Evolutionary conservation across 2,113 vertebrate species (phyloP).

Genomic region (Pleuronectes platessa): DNA sequence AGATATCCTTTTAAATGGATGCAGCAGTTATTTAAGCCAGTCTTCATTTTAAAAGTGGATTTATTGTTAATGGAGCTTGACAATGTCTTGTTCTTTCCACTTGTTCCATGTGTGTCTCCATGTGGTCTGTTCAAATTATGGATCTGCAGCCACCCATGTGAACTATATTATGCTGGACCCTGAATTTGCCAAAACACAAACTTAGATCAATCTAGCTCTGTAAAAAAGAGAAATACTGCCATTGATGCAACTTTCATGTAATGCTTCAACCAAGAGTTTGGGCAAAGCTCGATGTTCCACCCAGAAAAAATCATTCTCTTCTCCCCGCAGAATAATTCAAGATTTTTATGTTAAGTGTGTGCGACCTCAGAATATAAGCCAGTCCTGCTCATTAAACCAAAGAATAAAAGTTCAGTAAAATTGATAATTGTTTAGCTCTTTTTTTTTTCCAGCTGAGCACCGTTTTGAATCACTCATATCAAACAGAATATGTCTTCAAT

Average conservation of each 20-base stretch:
- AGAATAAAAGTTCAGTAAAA: conserved; percentile 55
- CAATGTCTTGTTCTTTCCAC: not conserved
- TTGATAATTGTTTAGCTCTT: conserved; percentile 46
- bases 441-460: conserved; percentile 50
- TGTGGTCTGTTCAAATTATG: not conserved
- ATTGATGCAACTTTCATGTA: not conserved
- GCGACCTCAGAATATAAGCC: conserved; percentile 66
- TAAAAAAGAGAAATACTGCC: conserved; percentile 24
- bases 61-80: not conserved
- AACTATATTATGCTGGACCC: not conserved
- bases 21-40: not conserved
- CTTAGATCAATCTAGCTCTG: conserved; percentile 17
- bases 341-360: conserved; percentile 49
- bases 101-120: not conserved
- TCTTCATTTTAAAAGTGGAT: not conserved
- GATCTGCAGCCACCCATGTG: not conserved
- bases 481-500: conserved; percentile 25
- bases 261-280: conserved; percentile 33
- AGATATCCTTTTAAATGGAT: not conserved
- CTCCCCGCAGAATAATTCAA: conserved; percentile 51
- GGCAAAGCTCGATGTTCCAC: conserved; percentile 24
- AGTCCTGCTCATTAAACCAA: conserved; percentile 55
- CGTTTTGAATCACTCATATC: conserved; percentile 27
- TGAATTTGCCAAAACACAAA: conserved; percentile 36
- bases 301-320: conserved; percentile 18